Percentiles rank a stretch among this genome's conserved stretches.
phyloP scores from a whole-genome alignment of 1,140 invertebrate species.

The Uloborus diversus region DNA sequence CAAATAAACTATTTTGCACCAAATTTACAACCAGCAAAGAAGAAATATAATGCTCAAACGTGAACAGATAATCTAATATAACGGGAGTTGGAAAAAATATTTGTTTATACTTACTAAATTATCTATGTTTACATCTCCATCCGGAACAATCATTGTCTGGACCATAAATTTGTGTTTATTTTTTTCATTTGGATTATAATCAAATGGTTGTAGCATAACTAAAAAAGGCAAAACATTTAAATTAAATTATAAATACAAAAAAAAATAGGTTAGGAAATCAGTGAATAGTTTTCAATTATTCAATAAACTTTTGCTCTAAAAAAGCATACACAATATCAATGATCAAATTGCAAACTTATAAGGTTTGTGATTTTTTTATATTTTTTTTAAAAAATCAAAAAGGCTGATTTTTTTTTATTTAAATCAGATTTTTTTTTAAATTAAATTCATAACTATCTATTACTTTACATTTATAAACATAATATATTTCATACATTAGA shows the following conservation, averaged over 20 bases:
- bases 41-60: too few species aligned
- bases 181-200: constrained; percentile 90
- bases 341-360: not conserved
- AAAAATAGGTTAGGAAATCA: not conserved
- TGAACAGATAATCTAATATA: not conserved
- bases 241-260: not conserved
- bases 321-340: too few species aligned
- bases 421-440: too few species aligned
- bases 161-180: constrained; percentile 99
- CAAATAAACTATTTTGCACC: too few species aligned
- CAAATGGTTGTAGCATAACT: constrained; percentile 97
- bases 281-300: constrained; percentile 9
- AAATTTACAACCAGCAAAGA: too few species aligned
- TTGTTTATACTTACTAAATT: constrained; percentile 56
- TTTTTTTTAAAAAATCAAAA: not conserved
- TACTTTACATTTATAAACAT: too few species aligned
- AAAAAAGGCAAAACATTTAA: constrained; percentile 22
- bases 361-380: too few species aligned
- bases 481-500: too few species aligned
- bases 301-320: constrained; percentile 20
- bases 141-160: constrained; percentile 87
- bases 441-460: too few species aligned
- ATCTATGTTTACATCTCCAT: constrained; percentile 76
- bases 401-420: not conserved
- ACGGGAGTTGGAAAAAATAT: not conserved